Evolutionary conservation across 2,888 invertebrate genomes (phyloP), one percentile per base, ranked within the genome.

Genomic region (Lutraria lutraria): DNA sequence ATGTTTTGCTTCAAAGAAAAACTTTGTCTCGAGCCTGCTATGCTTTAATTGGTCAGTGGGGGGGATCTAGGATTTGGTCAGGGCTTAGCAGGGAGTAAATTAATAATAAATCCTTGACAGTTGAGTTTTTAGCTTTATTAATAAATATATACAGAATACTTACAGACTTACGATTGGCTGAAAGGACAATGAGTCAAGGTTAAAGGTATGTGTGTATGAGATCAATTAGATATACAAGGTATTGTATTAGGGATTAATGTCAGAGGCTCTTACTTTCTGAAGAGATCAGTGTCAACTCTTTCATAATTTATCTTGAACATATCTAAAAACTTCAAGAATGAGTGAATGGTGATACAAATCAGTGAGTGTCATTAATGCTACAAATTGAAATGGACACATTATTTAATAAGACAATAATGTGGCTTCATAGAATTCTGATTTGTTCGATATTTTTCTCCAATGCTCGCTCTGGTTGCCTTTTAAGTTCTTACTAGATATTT

Each of bases 281-380:
- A 25, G 76, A 19, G 76, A 76, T 76, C 76, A 76, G 76, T 76
- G 76, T 76, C 76, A 76, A 34, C 34, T 76, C 2, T 34, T 76
- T 31, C 76, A 0, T 76, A 76, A 34, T 31, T 76, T 34, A 76
- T 19, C 34, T 15, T 16, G 0, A 72, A n/a, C 31, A 31, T 15
- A 29, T 16, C 31, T 31, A 10, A 19, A 60, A 60, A 60, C 60
- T 60, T 60, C 8, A n/a, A 60, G 21, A 60, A 8, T 25, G n/a
- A n/a, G n/a, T n/a, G n/a, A n/a, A n/a, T 76, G 34, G 16, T 31
- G 76, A 76, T 76, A 76, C 34, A 34, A 15, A 76, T 76, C 76
- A 13, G 15, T 76, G 4, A 76, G 76, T 76, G 76, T 15, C 34
- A 76, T 3, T 13, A 8, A n/a, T n/a, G n/a, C 2, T 12, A 68